Evolutionary conservation across 92 coral and sea anemone genomes (phyloP).

Genomic region (Palythoa grandis): DNA sequence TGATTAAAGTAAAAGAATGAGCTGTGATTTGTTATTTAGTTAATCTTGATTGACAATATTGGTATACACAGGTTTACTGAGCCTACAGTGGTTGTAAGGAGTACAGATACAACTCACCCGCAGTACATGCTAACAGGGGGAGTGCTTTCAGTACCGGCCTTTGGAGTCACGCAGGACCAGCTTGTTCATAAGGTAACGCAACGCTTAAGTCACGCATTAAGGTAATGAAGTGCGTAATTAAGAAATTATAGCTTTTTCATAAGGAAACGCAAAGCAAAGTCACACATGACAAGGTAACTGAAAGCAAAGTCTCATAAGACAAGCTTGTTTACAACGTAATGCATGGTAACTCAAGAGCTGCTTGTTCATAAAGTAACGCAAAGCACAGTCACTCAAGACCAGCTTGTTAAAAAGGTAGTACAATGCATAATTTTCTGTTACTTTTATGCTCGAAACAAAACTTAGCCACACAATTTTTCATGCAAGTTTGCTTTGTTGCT

Average conservation of each 20-base stretch:
- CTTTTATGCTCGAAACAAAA: no score
- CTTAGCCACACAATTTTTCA: no score
- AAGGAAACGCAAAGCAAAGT: background rate
- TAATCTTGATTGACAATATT: background rate
- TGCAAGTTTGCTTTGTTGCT: background rate
- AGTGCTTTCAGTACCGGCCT: slow-evolving; percentile 21
- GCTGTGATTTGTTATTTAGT: no score
- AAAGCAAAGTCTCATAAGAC: no score
- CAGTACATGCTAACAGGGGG: slow-evolving; percentile 9
- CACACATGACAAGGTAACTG: no score
- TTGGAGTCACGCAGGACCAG: slow-evolving; percentile 46
- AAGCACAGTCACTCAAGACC: slow-evolving; percentile 7
- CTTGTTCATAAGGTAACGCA: slow-evolving; percentile 37
- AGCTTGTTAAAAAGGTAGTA: slow-evolving; percentile 24
- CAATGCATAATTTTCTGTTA: background rate
- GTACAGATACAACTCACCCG: slow-evolving; percentile 21
- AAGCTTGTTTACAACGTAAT: no score
- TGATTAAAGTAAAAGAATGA: no score
- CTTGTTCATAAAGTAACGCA: no score
- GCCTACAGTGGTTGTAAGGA: slow-evolving; percentile 30
- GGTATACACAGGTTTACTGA: slow-evolving; percentile 12
- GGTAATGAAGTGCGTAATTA: no score
- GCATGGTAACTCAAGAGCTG: no score
- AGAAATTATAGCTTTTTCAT: background rate
- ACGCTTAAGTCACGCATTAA: background rate